Evolutionary conservation across 2,888 invertebrate species (phyloP).

Genomic region (Autographa pulchrina): DNA sequence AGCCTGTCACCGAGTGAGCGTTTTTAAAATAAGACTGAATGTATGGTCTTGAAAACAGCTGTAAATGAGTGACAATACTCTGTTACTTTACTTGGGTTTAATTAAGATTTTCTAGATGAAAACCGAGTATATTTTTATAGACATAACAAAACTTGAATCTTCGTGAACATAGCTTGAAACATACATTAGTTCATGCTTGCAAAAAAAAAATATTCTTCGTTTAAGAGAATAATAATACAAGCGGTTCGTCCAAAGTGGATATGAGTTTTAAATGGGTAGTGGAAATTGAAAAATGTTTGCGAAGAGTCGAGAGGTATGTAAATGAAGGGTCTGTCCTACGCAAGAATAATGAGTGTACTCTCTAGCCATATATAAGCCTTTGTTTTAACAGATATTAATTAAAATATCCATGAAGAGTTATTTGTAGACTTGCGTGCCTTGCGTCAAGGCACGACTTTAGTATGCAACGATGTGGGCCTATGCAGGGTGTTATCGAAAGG

Average conservation of each 20-base stretch:
- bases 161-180: neutral
- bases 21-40: too few species aligned
- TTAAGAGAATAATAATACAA: neutral
- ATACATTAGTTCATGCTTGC: neutral
- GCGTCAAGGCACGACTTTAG: too few species aligned
- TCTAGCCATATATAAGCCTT: neutral
- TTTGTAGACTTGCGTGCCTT: too few species aligned
- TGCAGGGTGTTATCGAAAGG: too few species aligned
- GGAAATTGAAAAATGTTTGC: constrained; percentile 6
- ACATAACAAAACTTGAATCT: too few species aligned
- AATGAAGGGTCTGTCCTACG: neutral
- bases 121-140: too few species aligned
- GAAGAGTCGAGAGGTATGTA: neutral
- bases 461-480: too few species aligned
- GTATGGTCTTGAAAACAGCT: too few species aligned
- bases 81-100: neutral
- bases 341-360: neutral
- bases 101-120: neutral
- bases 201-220: neutral
- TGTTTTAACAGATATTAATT: neutral
- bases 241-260: neutral
- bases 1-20: too few species aligned
- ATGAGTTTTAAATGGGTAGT: neutral
- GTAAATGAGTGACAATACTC: too few species aligned
- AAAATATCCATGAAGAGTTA: neutral